Base-by-base conservation (phyloP, 2,113 vertebrate species). In the Anser brachyrhynchus region DNA sequence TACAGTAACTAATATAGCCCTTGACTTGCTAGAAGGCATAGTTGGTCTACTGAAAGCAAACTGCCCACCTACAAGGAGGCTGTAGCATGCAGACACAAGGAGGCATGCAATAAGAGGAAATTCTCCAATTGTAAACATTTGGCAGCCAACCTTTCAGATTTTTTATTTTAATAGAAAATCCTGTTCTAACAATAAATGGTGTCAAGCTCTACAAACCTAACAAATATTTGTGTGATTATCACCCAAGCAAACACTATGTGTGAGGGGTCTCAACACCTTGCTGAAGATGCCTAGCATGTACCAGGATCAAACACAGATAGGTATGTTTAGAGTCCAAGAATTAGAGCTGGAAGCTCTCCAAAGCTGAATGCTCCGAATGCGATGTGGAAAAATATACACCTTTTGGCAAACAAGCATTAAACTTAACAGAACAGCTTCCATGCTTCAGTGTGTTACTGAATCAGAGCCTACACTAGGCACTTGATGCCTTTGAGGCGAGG, bases 301-400 rank as follows among this genome's bases (percentile, higher is more conserved):
- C 8, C 13, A n/a, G 35, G 43, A 75, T 35, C 54, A 83, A 85
- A 55, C 6, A 55, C 12, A 22, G 18, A 15, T 22, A 75, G 4
- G 4, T 41, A 3, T 3, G 1, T 35, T 44, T 43, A 41, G 16
- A 71, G 8, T 31, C 28, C 35, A 51, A 18, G 35, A 54, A 65
- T 87, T 65, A 87, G 35, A 35, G 11, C 23, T 69, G 18, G 35
- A 59, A 87, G 11, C 5, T 72, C 44, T 49, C 8, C 67, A 35
- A 13, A 85, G 4, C 13, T 46, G 7, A 83, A 17, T 70, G 11
- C 13, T 55, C 11, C 64, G 44, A 17, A 6, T 29, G 76, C 8
- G 70, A 61, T 0, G 0, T 13, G 12, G 5, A 39, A 66, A 71
- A 95, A 28, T 23, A 43, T 2, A 52, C 33, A 71, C 1, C 8